A percentile compares a stretch with the other conserved stretches of the same genome.
Evolutionary conservation across 2,888 invertebrate genomes (phyloP).

Genomic region (Rhamphomyia laevipes): DNA sequence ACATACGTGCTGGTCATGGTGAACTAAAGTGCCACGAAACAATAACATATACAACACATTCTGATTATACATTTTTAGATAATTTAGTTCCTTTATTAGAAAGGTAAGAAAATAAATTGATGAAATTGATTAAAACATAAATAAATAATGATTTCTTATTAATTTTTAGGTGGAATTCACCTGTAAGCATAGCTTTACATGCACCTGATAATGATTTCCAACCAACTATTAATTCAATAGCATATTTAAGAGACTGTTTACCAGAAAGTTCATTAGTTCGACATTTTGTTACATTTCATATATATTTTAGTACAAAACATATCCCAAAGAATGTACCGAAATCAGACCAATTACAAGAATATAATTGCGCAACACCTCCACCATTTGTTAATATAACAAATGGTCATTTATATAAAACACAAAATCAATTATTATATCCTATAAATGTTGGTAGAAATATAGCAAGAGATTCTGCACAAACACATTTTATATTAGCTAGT

Average conservation of each 20-base stretch:
- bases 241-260: constrained; percentile 66
- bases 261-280: constrained; percentile 54
- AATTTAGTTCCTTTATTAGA: constrained; percentile 75
- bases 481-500: constrained; percentile 72
- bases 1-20: constrained; percentile 60
- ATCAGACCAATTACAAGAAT: constrained; percentile 48
- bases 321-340: constrained; percentile 65
- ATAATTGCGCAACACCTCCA: constrained; percentile 58
- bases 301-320: constrained; percentile 79
- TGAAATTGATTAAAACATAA: neutral
- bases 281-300: constrained; percentile 74
- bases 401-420: constrained; percentile 61
- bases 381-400: constrained; percentile 56
- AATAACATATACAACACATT: constrained; percentile 85
- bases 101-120: constrained; percentile 37
- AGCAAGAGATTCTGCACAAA: constrained; percentile 71
- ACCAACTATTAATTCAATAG: constrained; percentile 66
- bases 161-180: constrained; percentile 62
- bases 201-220: constrained; percentile 75
- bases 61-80: constrained; percentile 82
- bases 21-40: constrained; percentile 65
- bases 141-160: neutral
- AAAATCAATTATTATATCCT: constrained; percentile 73
- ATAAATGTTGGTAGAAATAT: constrained; percentile 84
- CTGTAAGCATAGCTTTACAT: constrained; percentile 76